Evolutionary conservation across 1,140 invertebrate genomes (phyloP), one percentile per base, ranked within the genome.

Genomic region (Parasteatoda tepidariorum): DNA sequence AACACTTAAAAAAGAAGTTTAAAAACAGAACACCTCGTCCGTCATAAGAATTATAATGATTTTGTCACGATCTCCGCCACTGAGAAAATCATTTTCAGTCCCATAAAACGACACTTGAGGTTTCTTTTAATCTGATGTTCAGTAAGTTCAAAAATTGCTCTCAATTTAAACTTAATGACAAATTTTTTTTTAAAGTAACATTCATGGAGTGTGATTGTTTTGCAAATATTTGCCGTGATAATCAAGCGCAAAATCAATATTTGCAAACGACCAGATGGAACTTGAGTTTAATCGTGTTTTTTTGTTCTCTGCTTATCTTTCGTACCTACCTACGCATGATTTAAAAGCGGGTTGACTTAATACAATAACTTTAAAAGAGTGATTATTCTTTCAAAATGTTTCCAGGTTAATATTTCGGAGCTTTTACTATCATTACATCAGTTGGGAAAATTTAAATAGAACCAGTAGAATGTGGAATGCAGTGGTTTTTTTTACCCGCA

Each of bases 1-100:
- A 71, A 71, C 73, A 75, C 73, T 75, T 62, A 24, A 68, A 22
- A 13, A 73, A 57, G 28, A 55, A 59, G 30, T 54, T 31, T 28
- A 31, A 31, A n/a, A 18, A 13, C 2, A 54, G 30, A 48, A 48
- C 38, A 48, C 9, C 18, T 18, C 2, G 38, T 48, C 38, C 9
- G 38, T 48, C 38, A 48, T 48, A 48, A 48, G 18, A 48, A 48
- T 48, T 48, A 48, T 13, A 48, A 48, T 48, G 9, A 18, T 18
- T 48, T 48, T 18, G 18, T 48, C 9, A 4, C 38, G 38, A 48
- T 48, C 38, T 13, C 18, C 9, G 38, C 38, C 38, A 9, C 9
- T 18, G 38, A 48, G 38, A 18, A 48, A n/a, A 48, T 48, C 1
- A 48, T 48, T 48, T 48, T 4, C 9, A 18, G 18, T 13, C 9